Evolutionary conservation across 2,797 vertebrate species (phyloP).

Genomic region (Neostethus bicornis): DNA sequence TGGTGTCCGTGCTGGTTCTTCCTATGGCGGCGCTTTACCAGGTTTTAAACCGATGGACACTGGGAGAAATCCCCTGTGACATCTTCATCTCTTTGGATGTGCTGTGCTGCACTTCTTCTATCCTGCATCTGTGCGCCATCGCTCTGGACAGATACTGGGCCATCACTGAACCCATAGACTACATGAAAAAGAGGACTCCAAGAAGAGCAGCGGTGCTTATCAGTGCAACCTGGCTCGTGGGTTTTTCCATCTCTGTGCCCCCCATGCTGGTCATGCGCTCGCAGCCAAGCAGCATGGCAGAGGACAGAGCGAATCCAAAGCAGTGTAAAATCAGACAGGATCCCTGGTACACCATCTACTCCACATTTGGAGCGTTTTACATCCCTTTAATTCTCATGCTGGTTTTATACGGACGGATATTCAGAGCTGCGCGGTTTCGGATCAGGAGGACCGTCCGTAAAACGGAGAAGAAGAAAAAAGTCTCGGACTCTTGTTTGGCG

Average conservation of each 20-base stretch:
- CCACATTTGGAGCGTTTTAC: slow-evolving; percentile 96
- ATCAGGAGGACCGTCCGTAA: slow-evolving; percentile 91
- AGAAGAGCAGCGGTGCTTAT: slow-evolving; percentile 91
- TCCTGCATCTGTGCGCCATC: slow-evolving; percentile 94
- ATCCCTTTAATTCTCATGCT: slow-evolving; percentile 92
- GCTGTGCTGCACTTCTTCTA: slow-evolving; percentile 94
- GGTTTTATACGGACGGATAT: slow-evolving; percentile 96
- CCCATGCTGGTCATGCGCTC: slow-evolving; percentile 94
- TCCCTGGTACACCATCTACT: slow-evolving; percentile 92
- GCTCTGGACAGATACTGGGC: slow-evolving; percentile 96
- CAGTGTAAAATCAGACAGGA: slow-evolving; percentile 92
- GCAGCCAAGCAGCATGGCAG: slow-evolving; percentile 82
- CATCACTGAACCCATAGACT: slow-evolving; percentile 94
- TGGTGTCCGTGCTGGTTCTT: slow-evolving; percentile 95
- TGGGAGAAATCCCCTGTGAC: slow-evolving; percentile 91
- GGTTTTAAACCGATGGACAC: slow-evolving; percentile 91
- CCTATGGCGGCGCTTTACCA: slow-evolving; percentile 96
- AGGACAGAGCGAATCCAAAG: slow-evolving; percentile 87
- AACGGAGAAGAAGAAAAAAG: slow-evolving; percentile 82
- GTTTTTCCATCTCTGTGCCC: slow-evolving; percentile 93
- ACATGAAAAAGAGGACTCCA: slow-evolving; percentile 92
- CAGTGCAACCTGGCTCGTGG: slow-evolving; percentile 91
- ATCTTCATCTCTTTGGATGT: slow-evolving; percentile 95
- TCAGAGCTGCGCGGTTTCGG: slow-evolving; percentile 93
- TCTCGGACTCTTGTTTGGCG: slow-evolving; percentile 75